Evolutionary conservation across 2,888 invertebrate genomes (phyloP).

Genomic region (Nudaria mundana): DNA sequence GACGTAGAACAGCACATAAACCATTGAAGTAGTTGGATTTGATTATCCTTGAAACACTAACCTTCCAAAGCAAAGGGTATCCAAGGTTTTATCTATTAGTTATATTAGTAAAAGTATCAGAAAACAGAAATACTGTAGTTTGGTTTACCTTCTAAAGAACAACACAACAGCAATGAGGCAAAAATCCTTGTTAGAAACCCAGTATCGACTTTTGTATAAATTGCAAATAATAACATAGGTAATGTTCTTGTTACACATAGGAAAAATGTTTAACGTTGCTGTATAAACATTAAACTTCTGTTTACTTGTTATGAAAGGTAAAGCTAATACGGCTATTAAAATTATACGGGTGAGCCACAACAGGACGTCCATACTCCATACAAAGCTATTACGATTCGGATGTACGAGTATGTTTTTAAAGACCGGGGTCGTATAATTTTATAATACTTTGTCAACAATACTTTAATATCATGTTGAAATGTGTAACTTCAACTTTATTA

Average conservation of each 20-base stretch:
- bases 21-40: no score
- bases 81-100: no score
- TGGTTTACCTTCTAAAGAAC: no score
- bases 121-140: no score
- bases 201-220: conserved; percentile 9
- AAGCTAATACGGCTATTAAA: conserved; percentile 69
- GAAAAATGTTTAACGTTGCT: conserved; percentile 51
- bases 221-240: conserved; percentile 13
- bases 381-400: conserved; percentile 58
- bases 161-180: no score
- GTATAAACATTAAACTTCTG: conserved; percentile 58
- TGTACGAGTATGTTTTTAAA: conserved; percentile 67
- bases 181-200: background rate
- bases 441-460: conserved; percentile 51
- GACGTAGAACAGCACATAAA: no score
- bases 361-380: conserved; percentile 50
- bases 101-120: no score
- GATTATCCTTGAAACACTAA: no score
- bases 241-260: no score
- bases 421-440: conserved; percentile 65
- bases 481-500: conserved; percentile 23
- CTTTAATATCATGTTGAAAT: conserved; percentile 22
- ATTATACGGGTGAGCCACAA: conserved; percentile 57
- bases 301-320: conserved; percentile 63
- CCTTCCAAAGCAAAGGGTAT: no score